phyloP scores from a whole-genome alignment of 2,797 vertebrate genomes.

The Acrocephalus scirpaceus region DNA sequence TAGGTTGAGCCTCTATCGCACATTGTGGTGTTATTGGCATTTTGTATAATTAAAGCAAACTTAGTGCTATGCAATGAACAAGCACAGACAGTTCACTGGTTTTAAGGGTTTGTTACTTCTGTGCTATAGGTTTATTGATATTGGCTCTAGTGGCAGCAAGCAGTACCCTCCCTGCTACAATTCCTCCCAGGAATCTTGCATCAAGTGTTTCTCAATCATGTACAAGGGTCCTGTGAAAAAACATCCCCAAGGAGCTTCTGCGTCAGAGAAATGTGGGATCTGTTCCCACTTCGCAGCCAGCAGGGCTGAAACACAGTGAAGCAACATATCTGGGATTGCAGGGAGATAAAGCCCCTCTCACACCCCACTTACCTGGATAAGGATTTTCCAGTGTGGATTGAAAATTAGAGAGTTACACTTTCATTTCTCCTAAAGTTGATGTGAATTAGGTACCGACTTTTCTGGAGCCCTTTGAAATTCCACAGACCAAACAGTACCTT shows the following conservation, averaged over 20 bases:
- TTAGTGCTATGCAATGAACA: rapidly evolving
- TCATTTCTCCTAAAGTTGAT: background rate
- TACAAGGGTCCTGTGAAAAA: background rate
- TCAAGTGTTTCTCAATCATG: background rate
- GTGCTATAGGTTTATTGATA: background rate
- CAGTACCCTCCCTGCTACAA: background rate
- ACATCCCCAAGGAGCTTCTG: background rate
- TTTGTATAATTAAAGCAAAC: background rate
- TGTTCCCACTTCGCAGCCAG: background rate
- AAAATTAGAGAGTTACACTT: background rate
- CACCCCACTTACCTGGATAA: background rate
- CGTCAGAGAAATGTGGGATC: background rate
- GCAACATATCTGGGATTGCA: background rate
- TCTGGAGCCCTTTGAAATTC: background rate
- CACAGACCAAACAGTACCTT: background rate
- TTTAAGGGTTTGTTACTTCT: background rate
- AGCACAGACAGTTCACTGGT: rapidly evolving
- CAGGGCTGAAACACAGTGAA: background rate
- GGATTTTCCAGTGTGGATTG: background rate
- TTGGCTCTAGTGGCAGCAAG: background rate
- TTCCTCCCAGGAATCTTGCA: background rate
- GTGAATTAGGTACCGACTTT: background rate
- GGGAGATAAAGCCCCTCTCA: background rate
- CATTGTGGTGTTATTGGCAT: background rate
- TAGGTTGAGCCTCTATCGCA: background rate